Evolutionary conservation across 1,140 invertebrate species (phyloP), one percentile per base, ranked within the genome.

Genomic region (Pollicipes pollicipes): DNA sequence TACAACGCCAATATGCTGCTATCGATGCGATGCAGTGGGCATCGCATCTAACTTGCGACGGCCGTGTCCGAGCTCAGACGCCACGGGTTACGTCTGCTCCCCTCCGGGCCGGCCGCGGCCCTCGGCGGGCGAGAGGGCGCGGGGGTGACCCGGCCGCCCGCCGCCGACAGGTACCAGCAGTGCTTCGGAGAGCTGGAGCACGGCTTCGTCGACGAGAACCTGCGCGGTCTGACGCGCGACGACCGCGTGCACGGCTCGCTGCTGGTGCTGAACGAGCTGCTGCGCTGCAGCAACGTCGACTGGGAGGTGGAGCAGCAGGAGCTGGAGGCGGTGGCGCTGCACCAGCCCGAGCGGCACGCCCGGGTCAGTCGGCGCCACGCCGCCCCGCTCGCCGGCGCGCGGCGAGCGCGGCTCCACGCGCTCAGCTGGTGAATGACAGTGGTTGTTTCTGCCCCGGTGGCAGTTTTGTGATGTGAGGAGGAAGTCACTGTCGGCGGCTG

Each of bases 281-380:
- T 99, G 2, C 82, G 95, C 73, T 95, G 93, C 77, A 90, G 92
- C 68, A 96, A 98, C 82, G 85, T 90, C 3, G 84, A 87, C 68
- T 95, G 93, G 87, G 96, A 95, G 78, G 83, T 84, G 29, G 86
- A 87, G 72, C 91, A 93, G 74, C 86, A 87, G 70, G 81, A 84
- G n/a, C 78, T 95, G 2, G 78, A 80, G 29, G 73, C 97, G 83
- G 88, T 97, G 74, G 80, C 98, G 16, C 95, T 91, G 3, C 95
- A 98, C 79, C 80, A 98, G 45, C 93, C 98, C 79, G 89, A 96
- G 81, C 95, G 93, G 70, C 95, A 95, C 21, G 91, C 96, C 83
- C 92, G 93, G 69, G 83, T 94, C 64, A 97, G 97, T 79, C 97
- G 98, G 78, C 95, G 98, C 78, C 94, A 98, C 78, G n/a, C n/a